phyloP scores from a whole-genome alignment of 1,140 invertebrate species.

The Eurosta solidaginis region DNA sequence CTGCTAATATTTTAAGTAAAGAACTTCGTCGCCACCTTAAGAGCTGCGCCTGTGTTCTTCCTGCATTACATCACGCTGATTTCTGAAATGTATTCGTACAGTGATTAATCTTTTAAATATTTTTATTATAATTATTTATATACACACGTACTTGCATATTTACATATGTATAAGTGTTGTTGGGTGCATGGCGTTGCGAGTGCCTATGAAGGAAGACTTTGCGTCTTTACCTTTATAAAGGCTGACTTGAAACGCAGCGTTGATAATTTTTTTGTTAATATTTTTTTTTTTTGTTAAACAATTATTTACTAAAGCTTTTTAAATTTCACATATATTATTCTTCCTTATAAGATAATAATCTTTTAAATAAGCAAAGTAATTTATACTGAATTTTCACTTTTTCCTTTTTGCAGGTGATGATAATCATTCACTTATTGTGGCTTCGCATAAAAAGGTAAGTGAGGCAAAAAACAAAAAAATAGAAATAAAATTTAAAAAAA shows the following conservation, averaged over 20 bases:
- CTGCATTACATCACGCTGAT: conserved; percentile 8
- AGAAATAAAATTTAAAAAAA: background rate
- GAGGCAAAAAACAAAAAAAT: background rate
- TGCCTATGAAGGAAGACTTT: background rate
- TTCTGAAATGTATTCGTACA: conserved; percentile 8
- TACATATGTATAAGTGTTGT: background rate
- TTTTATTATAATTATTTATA: background rate
- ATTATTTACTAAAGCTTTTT: background rate
- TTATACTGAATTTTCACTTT: background rate
- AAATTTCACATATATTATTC: background rate
- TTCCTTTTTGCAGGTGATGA: conserved; percentile 31
- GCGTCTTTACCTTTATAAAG: background rate
- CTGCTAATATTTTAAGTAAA: background rate
- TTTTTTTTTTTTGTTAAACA: background rate
- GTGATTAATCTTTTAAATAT: background rate
- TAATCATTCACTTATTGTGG: conserved; percentile 30
- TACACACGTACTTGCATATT: too few relatives aligned
- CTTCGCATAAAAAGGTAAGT: conserved; percentile 36
- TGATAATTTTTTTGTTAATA: background rate
- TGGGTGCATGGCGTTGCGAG: background rate
- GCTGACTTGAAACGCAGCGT: background rate
- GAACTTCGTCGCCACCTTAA: background rate
- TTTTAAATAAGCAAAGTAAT: background rate
- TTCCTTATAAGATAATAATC: background rate
- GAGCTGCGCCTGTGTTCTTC: background rate